Evolutionary conservation across 1,140 invertebrate genomes (phyloP), one percentile per base, ranked within the genome.

Genomic region (Drosophila azteca): DNA sequence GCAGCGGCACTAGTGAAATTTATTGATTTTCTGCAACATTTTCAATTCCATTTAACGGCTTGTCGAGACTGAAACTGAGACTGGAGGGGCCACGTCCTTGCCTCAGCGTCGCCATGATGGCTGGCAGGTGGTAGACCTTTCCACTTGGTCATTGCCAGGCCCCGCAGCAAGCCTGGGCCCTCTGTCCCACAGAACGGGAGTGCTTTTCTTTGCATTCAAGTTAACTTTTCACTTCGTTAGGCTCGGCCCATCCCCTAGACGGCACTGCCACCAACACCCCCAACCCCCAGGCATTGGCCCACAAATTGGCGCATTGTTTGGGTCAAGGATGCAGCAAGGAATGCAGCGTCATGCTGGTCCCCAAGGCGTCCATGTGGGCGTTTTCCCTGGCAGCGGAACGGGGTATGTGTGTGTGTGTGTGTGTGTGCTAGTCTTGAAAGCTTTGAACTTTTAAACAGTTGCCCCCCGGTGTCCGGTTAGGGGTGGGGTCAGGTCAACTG

Each of bases 291-390:
- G 9, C 20, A 46, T 29, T 69, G 62, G 64, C 73, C 64, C 68
- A 77, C 68, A 73, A 81, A 68, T 82, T 73, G 61, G 44, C 61
- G 79, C 57, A 74, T 82, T 82, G 79, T 82, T 82, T 82, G 79
- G 79, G 79, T 78, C 79, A 82, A 82, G 79, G 79, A 82, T 82
- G 64, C 64, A 71, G 58, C 57, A 54, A 50, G 45, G 39, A 31
- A 52, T 55, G 72, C 65, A 80, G 45, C 73, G 50, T 60, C 59
- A 68, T 72, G 50, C 58, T 80, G 71, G 24, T 13, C 29, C 54
- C 41, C 61, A 17, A 26, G 70, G n/a, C 17, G 41, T 26, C 17
- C 15, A 41, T 64, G 53, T 52, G 41, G 49, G 52, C 46, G 50
- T 57, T 68, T 57, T 17, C 41, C 41, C 29, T 69, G 74, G 46